phyloP scores from a whole-genome alignment of 2,113 vertebrate genomes.

The Lophius piscatorius region DNA sequence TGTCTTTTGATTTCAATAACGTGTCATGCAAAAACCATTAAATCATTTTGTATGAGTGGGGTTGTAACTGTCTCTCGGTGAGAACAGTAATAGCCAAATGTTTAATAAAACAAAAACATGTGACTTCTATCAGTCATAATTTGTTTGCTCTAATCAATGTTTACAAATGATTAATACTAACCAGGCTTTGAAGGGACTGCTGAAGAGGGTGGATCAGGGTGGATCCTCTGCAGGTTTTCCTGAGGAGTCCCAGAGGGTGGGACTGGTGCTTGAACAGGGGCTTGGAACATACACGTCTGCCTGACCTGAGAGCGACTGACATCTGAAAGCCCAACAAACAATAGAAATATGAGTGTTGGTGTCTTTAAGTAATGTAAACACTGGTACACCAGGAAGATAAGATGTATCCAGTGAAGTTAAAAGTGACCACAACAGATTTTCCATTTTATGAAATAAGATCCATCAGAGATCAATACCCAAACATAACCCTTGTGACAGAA shows the following conservation, averaged over 20 bases:
- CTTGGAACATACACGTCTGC: constrained; percentile 69
- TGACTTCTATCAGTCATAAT: too few species aligned
- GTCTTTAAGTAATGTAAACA: background rate
- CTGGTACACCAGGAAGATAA: background rate
- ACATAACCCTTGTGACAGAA: too few species aligned
- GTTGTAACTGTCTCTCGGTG: too few species aligned
- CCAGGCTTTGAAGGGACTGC: constrained; percentile 53
- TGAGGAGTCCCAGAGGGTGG: background rate
- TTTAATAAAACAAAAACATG: too few species aligned
- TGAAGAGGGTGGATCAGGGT: constrained; percentile 24
- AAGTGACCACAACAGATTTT: background rate
- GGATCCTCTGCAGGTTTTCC: background rate
- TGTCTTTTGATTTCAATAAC: too few species aligned
- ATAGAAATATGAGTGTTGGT: background rate
- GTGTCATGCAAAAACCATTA: too few species aligned
- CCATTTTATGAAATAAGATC: background rate
- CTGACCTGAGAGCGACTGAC: constrained; percentile 54
- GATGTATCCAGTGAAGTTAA: background rate
- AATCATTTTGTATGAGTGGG: too few species aligned
- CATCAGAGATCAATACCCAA: background rate
- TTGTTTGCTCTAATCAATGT: rapidly evolving
- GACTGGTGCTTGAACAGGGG: constrained; percentile 3
- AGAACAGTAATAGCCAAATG: too few species aligned
- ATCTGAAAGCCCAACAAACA: constrained; percentile 52
- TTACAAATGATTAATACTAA: constrained; percentile 37